Evolutionary conservation across 1,140 invertebrate species (phyloP).

Genomic region (Zophobas morio): DNA sequence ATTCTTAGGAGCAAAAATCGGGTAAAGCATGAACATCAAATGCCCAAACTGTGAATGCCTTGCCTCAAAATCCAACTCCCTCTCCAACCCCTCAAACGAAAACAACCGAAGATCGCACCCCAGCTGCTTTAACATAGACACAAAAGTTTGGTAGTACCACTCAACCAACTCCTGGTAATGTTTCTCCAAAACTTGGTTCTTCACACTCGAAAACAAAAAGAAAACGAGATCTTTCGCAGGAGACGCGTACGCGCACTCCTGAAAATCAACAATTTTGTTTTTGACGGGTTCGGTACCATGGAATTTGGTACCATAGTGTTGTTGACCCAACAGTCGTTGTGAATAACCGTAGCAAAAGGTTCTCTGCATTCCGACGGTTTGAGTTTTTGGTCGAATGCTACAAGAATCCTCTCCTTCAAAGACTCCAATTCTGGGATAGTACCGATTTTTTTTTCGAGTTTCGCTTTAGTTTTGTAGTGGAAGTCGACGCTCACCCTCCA

Average conservation of each 20-base stretch:
- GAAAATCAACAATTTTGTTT: too few species aligned
- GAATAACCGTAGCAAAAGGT: constrained; percentile 70
- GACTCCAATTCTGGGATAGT: background rate
- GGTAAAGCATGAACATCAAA: background rate
- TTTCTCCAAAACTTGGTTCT: too few species aligned
- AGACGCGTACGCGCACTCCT: too few species aligned
- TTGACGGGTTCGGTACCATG: too few species aligned
- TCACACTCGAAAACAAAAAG: too few species aligned
- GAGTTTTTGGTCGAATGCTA: background rate
- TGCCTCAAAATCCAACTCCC: constrained; percentile 2
- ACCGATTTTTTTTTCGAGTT: background rate
- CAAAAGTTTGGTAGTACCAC: too few species aligned
- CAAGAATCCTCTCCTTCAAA: background rate
- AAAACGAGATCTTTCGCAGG: too few species aligned
- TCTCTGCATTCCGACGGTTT: constrained; percentile 48
- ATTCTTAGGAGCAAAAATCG: background rate
- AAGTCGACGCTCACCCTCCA: constrained; percentile 45
- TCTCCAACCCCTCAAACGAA: background rate
- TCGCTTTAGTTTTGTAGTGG: background rate
- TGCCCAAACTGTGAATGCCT: constrained; percentile 1
- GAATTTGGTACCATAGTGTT: constrained; percentile 66
- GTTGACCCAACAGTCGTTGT: constrained; percentile 75
- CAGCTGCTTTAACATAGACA: too few species aligned
- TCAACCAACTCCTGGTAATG: too few species aligned
- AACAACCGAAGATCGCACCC: background rate